These are phyloP conservation scores for Temnothorax longispinosus DNA, from an alignment of 1,140 invertebrate genomes.

Conservation along the genomic window DNA sequence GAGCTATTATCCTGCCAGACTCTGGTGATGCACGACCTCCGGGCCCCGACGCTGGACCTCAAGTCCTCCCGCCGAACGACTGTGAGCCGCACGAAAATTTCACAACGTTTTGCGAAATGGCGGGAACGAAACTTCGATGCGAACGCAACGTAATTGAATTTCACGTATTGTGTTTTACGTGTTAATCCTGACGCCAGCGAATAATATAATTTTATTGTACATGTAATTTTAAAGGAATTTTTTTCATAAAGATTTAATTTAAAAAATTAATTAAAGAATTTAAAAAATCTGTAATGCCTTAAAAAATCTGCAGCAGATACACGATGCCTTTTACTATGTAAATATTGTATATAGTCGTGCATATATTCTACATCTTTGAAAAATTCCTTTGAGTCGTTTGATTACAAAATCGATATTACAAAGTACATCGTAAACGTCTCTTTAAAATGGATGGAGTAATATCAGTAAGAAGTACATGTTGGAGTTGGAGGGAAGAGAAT, in stretches of 20 bases:
- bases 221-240: not conserved
- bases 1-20: slow-evolving; percentile 84
- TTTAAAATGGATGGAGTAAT: slow-evolving; percentile 20
- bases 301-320: not conserved
- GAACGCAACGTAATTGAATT: not conserved
- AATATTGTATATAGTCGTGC: not conserved
- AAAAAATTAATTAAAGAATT: not conserved
- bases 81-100: slow-evolving; percentile 70
- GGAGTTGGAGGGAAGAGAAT: slow-evolving; percentile 44
- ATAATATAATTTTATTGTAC: not conserved
- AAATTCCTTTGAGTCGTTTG: not conserved
- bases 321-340: not conserved
- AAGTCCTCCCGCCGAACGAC: slow-evolving; percentile 60
- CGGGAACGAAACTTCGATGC: not conserved
- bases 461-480: slow-evolving; percentile 55
- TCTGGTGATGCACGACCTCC: slow-evolving; percentile 84
- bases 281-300: not conserved
- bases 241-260: not conserved
- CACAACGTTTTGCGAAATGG: slow-evolving; percentile 53
- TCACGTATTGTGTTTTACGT: not conserved
- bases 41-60: slow-evolving; percentile 75
- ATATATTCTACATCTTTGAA: not conserved
- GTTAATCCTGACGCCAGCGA: not conserved
- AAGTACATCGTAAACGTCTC: not conserved
- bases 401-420: slow-evolving; percentile 9